A percentile compares a stretch with the other conserved stretches of the same genome.
Evolutionary conservation across 2,113 vertebrate genomes (phyloP).

Genomic region (Cavia aperea): DNA sequence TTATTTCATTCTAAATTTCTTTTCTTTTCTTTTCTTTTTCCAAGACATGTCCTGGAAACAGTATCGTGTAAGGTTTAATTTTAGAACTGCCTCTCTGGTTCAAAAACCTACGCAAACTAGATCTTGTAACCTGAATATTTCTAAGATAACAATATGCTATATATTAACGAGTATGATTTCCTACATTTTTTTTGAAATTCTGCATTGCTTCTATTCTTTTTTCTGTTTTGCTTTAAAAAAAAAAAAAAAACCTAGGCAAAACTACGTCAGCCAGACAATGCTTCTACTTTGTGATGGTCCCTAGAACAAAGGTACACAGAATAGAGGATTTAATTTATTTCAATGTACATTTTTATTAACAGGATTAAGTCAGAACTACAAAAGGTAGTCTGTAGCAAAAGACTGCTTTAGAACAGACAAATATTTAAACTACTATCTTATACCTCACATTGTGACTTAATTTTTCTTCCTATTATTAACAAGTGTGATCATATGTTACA

Average conservation of each 20-base stretch:
- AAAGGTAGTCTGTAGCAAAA: not conserved
- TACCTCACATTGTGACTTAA: not conserved
- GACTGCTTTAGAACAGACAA: not conserved
- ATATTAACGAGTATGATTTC: too few species aligned
- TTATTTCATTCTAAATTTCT: not conserved
- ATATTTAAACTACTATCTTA: not conserved
- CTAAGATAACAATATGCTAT: too few species aligned
- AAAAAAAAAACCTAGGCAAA: too few species aligned
- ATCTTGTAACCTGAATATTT: too few species aligned
- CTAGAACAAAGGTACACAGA: not conserved
- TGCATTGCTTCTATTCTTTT: too few species aligned
- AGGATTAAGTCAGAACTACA: not conserved
- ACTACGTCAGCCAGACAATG: not conserved
- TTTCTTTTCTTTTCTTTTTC: not conserved
- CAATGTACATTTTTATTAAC: not conserved
- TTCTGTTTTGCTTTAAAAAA: too few species aligned
- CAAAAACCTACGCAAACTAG: not conserved
- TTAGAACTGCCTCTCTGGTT: not conserved
- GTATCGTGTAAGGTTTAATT: conserved; percentile 10
- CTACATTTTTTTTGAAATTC: too few species aligned
- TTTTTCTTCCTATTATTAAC: not conserved
- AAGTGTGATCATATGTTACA: not conserved
- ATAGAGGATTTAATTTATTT: not conserved
- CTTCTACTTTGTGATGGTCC: not conserved
- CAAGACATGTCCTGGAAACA: not conserved